Evolutionary conservation across 2,797 vertebrate genomes (phyloP).

Genomic region (Pelodytes ibericus): DNA sequence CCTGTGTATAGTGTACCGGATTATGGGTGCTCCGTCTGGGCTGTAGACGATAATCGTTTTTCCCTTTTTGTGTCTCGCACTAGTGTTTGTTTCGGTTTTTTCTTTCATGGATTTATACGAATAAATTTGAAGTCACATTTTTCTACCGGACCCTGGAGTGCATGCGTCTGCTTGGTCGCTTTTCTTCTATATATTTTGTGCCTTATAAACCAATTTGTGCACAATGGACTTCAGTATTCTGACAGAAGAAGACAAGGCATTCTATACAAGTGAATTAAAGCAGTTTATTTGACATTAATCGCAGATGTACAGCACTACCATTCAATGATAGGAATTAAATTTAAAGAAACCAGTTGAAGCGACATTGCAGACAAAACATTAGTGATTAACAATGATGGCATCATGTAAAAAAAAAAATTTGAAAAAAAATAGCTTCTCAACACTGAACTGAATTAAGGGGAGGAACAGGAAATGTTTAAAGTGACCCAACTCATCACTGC

Average conservation of each 20-base stretch:
- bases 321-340: slow-evolving; percentile 76
- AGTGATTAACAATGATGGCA: slow-evolving; percentile 56
- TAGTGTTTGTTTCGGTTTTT: no score
- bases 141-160: no score
- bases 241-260: slow-evolving; percentile 40
- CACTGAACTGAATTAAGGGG: slow-evolving; percentile 62
- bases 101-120: no score
- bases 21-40: no score
- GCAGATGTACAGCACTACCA: slow-evolving; percentile 79
- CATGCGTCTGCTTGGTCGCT: no score
- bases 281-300: slow-evolving; percentile 80
- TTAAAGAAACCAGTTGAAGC: slow-evolving; percentile 66
- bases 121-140: no score
- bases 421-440: slow-evolving; percentile 65
- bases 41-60: no score
- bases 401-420: slow-evolving; percentile 62
- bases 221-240: no score
- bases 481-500: slow-evolving; percentile 61
- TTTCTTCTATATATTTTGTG: no score
- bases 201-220: no score
- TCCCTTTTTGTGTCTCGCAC: no score
- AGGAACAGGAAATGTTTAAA: slow-evolving; percentile 61
- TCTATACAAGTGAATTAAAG: slow-evolving; percentile 71
- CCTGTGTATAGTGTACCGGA: no score
- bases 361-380: slow-evolving; percentile 66